Conservation (phyloP, 2,888 invertebrate species). For the Asteroscopus sphinx region DNA sequence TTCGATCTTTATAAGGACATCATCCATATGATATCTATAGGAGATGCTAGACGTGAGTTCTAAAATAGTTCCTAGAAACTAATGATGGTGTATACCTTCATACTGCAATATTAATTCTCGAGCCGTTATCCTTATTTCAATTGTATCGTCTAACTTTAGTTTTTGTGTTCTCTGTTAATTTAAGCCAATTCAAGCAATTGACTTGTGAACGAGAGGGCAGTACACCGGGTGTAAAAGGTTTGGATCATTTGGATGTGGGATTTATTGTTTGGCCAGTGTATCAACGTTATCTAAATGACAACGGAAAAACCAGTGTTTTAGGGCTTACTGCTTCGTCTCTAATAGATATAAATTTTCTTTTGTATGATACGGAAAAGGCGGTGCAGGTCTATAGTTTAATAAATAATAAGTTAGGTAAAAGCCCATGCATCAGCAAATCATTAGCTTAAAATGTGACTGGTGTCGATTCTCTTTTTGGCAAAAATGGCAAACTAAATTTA, state of each 20-base stretch:
- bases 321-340: no score
- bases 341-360: no score
- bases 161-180: constrained; percentile 75
- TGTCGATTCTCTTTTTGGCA: no score
- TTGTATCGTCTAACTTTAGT: constrained; percentile 58
- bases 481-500: no score
- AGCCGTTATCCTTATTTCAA: constrained; percentile 74
- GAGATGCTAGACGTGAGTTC: not conserved
- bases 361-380: no score
- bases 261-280: constrained; percentile 37
- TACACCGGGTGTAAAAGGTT: constrained; percentile 47
- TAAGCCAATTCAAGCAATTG: constrained; percentile 85
- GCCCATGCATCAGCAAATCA: no score
- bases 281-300: constrained; percentile 1
- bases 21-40: not conserved
- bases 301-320: no score
- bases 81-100: not conserved
- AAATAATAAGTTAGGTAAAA: no score
- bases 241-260: constrained; percentile 52
- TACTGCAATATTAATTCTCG: constrained; percentile 20
- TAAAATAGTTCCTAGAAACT: constrained; percentile 30
- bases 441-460: no score
- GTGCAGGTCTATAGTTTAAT: no score
- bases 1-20: constrained; percentile 7
- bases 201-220: constrained; percentile 62